Base-by-base conservation (phyloP, 2,888 invertebrate species). In the Polyommatus iphigenia region DNA sequence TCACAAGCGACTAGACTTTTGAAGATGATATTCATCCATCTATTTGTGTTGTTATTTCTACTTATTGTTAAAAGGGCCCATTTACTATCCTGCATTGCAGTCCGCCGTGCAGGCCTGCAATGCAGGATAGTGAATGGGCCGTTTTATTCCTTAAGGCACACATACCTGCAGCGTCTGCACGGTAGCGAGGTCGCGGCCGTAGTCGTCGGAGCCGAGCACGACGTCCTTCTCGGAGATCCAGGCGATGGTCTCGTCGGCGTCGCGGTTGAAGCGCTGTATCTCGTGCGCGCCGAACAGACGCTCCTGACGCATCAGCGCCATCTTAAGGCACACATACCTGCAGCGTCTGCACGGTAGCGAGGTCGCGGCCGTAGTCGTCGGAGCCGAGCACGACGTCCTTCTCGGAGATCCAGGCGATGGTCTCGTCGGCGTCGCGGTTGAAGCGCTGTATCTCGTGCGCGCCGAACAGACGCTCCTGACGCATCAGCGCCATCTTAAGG, bases 191-290 rank as follows among this genome's bases (percentile, higher is more conserved):
- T 99, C 99, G 3, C 99, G 96, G 4, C 99, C 99, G 85, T 98
- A 99, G 87, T 99, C 99, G 85, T 99, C 99, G 0, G 98, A 98
- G 0, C 99, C 98, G n/a, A 99, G 95, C 3, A 99, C 98, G 0
- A 97, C 98, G 86, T 99, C 99, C 91, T 99, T 99, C 93, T 99
- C 99, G 4, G 98, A 98, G 85, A 99, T 99, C 99, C 99, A 99
- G 36, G 99, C 98, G 86, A 99, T 98, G 13, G 99, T 99, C 93
- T 99, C 99, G 88, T 99, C 99, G 0, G 99, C 99, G 93, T 99
- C 99, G 80, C 99, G 97, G 93, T 99, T 99, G 93, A 99, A 99
- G 78, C 98, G 96, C 92, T 99, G 99, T 84, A 99, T 99, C 94
- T 99, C 99, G 89, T 99, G 99, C 0, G 99, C 99, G 1, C 99